phyloP scores from a whole-genome alignment of 2,888 invertebrate genomes.

The Hypsopygia costalis region DNA sequence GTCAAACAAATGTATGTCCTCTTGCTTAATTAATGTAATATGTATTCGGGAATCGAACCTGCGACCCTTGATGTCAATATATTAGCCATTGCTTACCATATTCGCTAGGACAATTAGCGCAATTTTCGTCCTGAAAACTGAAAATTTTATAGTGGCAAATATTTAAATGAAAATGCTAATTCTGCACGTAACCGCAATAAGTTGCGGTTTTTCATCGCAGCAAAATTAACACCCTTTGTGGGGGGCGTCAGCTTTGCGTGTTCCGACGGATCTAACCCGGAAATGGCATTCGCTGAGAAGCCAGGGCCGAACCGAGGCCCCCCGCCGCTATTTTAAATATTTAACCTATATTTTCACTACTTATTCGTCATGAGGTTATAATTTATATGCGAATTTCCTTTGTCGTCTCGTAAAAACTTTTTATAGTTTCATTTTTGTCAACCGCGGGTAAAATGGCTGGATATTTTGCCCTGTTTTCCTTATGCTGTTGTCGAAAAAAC shows the following conservation, averaged over 20 bases:
- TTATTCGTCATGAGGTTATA: conserved; percentile 16
- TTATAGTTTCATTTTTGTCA: conserved; percentile 2
- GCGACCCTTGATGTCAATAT: too few relatives aligned
- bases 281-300: conserved; percentile 50
- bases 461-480: background rate
- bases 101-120: too few relatives aligned
- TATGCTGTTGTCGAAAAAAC: background rate
- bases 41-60: too few relatives aligned
- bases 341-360: conserved; percentile 28
- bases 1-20: too few relatives aligned
- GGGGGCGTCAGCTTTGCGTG: conserved; percentile 46
- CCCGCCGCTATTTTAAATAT: conserved; percentile 30
- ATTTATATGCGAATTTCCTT: conserved; percentile 11
- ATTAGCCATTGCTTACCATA: too few relatives aligned
- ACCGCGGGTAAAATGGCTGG: background rate
- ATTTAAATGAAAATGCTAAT: conserved; percentile 33
- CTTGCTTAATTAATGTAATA: too few relatives aligned
- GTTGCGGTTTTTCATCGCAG: conserved; percentile 42
- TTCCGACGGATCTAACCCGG: conserved; percentile 49
- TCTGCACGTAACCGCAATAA: conserved; percentile 40
- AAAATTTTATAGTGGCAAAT: background rate
- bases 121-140: background rate
- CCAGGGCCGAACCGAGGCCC: conserved; percentile 33
- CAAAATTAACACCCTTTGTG: conserved; percentile 63
- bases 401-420: conserved; percentile 12